phyloP scores from a whole-genome alignment of 2,797 vertebrate species.

The Fratercula arctica region DNA sequence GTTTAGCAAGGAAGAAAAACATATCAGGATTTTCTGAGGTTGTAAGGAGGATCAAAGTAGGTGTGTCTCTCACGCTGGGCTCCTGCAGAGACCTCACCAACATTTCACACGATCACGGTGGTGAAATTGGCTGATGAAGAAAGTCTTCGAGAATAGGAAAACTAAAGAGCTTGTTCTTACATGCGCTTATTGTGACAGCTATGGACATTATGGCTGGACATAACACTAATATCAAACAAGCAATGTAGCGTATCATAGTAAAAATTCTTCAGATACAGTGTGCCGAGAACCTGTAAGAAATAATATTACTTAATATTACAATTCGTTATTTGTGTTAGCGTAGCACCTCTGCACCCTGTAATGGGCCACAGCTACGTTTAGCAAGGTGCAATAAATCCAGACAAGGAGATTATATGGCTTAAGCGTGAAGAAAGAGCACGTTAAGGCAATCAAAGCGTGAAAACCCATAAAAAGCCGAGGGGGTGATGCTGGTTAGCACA shows the following conservation, averaged over 20 bases:
- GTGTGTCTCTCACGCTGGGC: neutral
- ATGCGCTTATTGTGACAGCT: neutral
- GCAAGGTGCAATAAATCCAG: neutral
- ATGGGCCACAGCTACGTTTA: neutral
- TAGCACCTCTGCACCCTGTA: neutral
- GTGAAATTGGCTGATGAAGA: neutral
- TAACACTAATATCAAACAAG: neutral
- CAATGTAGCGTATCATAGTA: neutral
- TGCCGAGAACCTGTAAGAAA: neutral
- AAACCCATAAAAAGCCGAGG: neutral
- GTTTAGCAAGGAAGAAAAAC: neutral
- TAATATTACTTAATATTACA: neutral
- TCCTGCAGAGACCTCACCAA: neutral
- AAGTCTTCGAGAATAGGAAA: neutral
- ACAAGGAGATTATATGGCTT: neutral
- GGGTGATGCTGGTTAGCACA: neutral
- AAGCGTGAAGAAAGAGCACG: neutral
- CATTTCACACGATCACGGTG: accelerated
- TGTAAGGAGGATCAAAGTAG: neutral
- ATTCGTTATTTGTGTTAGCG: neutral
- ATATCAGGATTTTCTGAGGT: neutral
- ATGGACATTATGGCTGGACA: neutral
- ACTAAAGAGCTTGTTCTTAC: neutral
- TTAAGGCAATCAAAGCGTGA: neutral
- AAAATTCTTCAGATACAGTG: neutral